Percentiles rank a stretch among this genome's conserved stretches.
phyloP scores from a whole-genome alignment of 2,113 vertebrate genomes.

The Ramphastos sulfuratus region DNA sequence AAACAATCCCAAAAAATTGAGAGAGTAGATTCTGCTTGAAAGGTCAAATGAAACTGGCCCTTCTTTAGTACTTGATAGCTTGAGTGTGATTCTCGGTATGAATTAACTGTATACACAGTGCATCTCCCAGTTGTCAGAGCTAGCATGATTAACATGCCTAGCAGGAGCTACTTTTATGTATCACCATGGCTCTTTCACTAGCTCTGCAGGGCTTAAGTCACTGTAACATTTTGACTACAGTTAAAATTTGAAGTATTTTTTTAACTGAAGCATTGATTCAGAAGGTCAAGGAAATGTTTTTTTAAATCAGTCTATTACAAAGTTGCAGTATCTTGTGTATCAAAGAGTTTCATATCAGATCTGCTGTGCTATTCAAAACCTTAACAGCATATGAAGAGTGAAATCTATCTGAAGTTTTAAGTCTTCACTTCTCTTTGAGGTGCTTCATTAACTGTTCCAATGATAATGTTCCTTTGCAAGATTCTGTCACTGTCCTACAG shows the following conservation, averaged over 20 bases:
- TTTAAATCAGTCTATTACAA: not conserved
- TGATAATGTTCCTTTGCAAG: not conserved
- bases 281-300: not conserved
- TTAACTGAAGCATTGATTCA: not conserved
- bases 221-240: not conserved
- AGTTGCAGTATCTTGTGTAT: not conserved
- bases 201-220: not conserved
- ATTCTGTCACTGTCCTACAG: not conserved
- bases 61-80: not conserved
- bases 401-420: not conserved
- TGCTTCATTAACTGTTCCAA: not conserved
- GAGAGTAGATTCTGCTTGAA: not conserved
- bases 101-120: not conserved
- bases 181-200: not conserved
- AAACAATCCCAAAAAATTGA: not conserved
- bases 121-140: not conserved
- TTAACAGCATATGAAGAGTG: not conserved
- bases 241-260: constrained; percentile 3
- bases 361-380: not conserved
- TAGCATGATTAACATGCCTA: not conserved
- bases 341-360: not conserved
- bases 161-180: not conserved
- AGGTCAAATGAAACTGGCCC: not conserved
- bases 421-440: not conserved
- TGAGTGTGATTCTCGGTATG: not conserved